Base-by-base conservation (phyloP, 2,888 invertebrate species). In the Eupeodes latifasciatus region DNA sequence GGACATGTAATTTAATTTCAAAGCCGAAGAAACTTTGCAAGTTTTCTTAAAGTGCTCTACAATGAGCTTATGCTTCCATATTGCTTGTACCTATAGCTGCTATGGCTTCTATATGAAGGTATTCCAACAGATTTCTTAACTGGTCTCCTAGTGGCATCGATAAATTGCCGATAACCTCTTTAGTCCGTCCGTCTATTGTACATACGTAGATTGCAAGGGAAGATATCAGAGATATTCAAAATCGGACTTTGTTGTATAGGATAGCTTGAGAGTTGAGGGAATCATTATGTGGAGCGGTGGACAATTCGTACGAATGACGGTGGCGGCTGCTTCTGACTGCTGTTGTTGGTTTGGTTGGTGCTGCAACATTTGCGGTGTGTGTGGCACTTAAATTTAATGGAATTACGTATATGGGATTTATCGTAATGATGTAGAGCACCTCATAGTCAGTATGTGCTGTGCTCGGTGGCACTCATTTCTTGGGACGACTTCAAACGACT, bases 331-430 rank as follows among this genome's bases (percentile, higher is more conserved):
- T 66, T 66, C 62, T 77, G 80, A 72, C 76, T 66, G 76, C 61
- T 72, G 40, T 7, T 40, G 27, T 9, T 47, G 47, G 9, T 27
- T 9, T 40, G 40, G 4, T n/a, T 59, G 59, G n/a, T n/a, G n/a
- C n/a, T n/a, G 59, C 66, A 79, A 89, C 89, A 89, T 89, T 83
- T 82, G 77, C 72, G 78, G 86, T 83, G 76, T 75, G 74, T 89
- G 89, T 49, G 66, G 66, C 90, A 91, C 88, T 88, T 85, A 88
- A 88, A 88, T 88, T 88, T 88, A 88, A 88, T 88, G 88, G 88
- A 85, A 88, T 85, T 85, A 85, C 88, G 83, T 83, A 77, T 78
- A 83, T 79, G 84, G 87, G 69, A 66, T 78, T 88, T 78, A 75
- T 85, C 88, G 88, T 84, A 88, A 81, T 88, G 88, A 88, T 88